Evolutionary conservation across 1,140 invertebrate genomes (phyloP), one percentile per base, ranked within the genome.

Genomic region (Stenopsyche tienmushanensis): DNA sequence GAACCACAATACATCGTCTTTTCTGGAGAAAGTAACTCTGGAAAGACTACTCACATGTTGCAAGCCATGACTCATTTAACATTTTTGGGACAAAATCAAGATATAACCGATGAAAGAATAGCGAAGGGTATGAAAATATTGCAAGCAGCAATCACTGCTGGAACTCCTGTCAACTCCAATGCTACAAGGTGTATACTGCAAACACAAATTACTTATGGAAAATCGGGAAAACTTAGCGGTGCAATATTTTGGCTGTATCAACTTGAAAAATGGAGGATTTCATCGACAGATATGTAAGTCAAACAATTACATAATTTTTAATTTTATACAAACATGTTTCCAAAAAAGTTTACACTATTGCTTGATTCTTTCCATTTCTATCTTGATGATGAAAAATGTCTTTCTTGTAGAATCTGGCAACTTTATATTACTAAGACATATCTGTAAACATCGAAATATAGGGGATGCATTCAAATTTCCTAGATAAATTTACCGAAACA

Each of bases 181-280:
- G 92, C 93, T 0, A 95, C 93, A 1, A 83, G 94, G 72, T 92
- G 90, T 75, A 85, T 93, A 17, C 81, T 94, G 57, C 90, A 93
- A 78, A 83, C 90, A 3, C 91, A 94, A 74, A 83, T 94, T 62
- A 93, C 91, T 7, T 97, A 90, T 74, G 91, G 92, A 13, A 85
- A 83, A 66, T 90, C 89, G 17, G 92, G 92, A 15, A 94, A 93
- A 83, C 80, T 92, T 60, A 91, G 90, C 69, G 89, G 91, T 21
- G 93, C 89, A 0, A 89, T 93, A 72, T 91, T 95, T 71, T 92
- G 88, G 80, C 76, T 94, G 50, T 92, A 93, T 73, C 88, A 93
- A 74, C 77, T 96, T 67, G 94, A 97, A 76, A 96, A 96, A 71
- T 91, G 89, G 80, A 83, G 93, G 44, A 86, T 96, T 49, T 93